Percentiles rank a stretch among this genome's conserved stretches.
phyloP scores from a whole-genome alignment of 2,888 invertebrate species.

The Campoplex nolae region DNA sequence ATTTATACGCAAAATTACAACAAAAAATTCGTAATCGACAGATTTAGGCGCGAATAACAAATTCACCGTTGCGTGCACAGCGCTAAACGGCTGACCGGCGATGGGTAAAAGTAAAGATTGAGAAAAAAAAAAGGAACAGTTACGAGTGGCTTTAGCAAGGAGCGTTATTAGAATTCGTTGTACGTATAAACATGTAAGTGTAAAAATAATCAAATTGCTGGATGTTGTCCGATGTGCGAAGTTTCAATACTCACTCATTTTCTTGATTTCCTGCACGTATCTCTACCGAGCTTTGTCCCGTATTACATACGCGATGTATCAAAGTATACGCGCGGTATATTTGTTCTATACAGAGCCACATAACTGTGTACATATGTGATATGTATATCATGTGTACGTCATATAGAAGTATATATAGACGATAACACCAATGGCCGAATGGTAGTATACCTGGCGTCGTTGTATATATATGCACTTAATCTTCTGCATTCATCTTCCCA shows the following conservation, averaged over 20 bases:
- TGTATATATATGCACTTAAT: conserved; percentile 74
- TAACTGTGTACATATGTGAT: conserved; percentile 18
- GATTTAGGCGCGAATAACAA: background rate
- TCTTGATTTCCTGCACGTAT: conserved; percentile 39
- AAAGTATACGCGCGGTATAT: too few relatives aligned
- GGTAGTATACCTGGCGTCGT: conserved; percentile 71
- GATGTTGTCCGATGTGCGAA: conserved; percentile 71
- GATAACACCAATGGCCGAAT: conserved; percentile 75
- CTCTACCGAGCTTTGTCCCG: conserved; percentile 32
- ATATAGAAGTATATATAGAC: too few relatives aligned
- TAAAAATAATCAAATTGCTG: conserved; percentile 19
- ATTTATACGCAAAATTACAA: background rate
- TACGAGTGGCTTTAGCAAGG: too few relatives aligned
- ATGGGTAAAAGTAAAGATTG: conserved; percentile 27
- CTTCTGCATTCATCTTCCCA: conserved; percentile 79
- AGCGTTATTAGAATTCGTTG: too few relatives aligned
- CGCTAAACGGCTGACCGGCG: too few relatives aligned
- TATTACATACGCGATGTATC: background rate
- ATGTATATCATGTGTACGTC: conserved; percentile 13
- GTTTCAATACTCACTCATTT: conserved; percentile 75
- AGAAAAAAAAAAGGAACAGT: background rate
- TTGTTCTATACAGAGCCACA: background rate
- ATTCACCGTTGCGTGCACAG: background rate
- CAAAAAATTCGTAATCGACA: background rate
- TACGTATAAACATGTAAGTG: conserved; percentile 5